Conservation (phyloP, 2,888 invertebrate genomes). For the Hemicrepidius hirtus region DNA sequence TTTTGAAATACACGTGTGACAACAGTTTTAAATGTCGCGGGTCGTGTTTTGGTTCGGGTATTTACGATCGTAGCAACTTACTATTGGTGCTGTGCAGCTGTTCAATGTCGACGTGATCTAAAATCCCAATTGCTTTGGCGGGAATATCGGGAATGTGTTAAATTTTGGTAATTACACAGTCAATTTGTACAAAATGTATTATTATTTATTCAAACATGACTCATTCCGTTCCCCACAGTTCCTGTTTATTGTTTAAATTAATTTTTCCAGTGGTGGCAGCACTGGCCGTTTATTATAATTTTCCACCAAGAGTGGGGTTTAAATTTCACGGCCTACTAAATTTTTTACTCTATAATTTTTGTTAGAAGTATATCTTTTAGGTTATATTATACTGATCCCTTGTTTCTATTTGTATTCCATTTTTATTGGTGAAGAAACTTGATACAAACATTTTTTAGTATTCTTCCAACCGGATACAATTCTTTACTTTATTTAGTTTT, state of each 20-base stretch:
- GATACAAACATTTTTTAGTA: too few relatives aligned
- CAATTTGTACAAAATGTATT: not conserved
- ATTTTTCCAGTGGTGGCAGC: slow-evolving; percentile 50
- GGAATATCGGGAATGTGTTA: slow-evolving; percentile 59
- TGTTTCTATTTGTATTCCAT: too few relatives aligned
- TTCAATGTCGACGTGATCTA: slow-evolving; percentile 65
- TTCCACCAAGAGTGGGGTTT: slow-evolving; percentile 40
- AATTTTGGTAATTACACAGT: slow-evolving; percentile 35
- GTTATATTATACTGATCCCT: not conserved
- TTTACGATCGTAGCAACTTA: slow-evolving; percentile 71
- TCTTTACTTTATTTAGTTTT: too few relatives aligned
- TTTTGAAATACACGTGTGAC: slow-evolving; percentile 41
- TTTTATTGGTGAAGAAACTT: too few relatives aligned
- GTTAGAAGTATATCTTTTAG: not conserved
- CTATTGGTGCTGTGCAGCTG: slow-evolving; percentile 72
- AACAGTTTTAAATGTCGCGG: slow-evolving; percentile 70
- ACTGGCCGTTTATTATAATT: slow-evolving; percentile 54
- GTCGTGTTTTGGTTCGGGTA: slow-evolving; percentile 69
- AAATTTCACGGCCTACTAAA: slow-evolving; percentile 39
- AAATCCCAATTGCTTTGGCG: slow-evolving; percentile 61
- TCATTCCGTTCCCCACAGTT: slow-evolving; percentile 29
- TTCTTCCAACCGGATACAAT: too few relatives aligned
- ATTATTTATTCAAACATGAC: slow-evolving; percentile 22
- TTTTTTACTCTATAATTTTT: not conserved
- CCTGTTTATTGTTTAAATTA: slow-evolving; percentile 35